Percentiles rank a stretch among this genome's conserved stretches.
Evolutionary conservation across 1,140 invertebrate species (phyloP).

Genomic region (Heliconius nattereri): DNA sequence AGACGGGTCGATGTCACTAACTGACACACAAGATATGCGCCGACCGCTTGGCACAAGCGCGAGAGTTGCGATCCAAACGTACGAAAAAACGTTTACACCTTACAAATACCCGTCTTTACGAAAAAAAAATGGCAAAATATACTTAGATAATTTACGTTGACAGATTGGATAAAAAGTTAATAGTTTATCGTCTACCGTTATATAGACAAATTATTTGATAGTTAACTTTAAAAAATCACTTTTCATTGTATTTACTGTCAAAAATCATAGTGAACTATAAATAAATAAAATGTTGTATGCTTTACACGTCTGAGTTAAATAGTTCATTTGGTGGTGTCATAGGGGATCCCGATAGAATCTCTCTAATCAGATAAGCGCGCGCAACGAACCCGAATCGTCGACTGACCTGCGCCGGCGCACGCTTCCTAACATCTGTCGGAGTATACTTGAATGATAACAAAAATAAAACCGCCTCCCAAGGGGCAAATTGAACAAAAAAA

Average conservation of each 20-base stretch:
- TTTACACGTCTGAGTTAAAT: neutral
- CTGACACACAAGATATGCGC: constrained; percentile 75
- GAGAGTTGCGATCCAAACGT: constrained; percentile 62
- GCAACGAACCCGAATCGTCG: constrained; percentile 60
- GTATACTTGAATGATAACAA: constrained; percentile 73
- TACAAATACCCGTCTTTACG: constrained; percentile 37
- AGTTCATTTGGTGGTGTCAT: neutral
- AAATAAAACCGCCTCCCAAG: constrained; percentile 75
- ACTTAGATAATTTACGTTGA: neutral
- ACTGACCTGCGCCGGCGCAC: constrained; percentile 65
- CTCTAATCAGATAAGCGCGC: constrained; percentile 58
- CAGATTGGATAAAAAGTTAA: neutral
- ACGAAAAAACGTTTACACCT: constrained; percentile 47
- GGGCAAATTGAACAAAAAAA: constrained; percentile 55
- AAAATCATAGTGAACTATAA: neutral
- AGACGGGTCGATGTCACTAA: constrained; percentile 70
- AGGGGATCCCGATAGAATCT: constrained; percentile 39
- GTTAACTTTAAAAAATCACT: neutral
- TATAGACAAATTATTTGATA: neutral
- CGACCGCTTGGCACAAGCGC: constrained; percentile 68
- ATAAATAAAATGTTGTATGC: neutral
- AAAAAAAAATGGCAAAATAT: constrained; percentile 33
- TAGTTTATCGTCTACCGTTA: neutral
- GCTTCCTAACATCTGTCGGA: constrained; percentile 60
- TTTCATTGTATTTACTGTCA: neutral